Base-by-base conservation (phyloP, 2,797 vertebrate genomes). In the Erethizon dorsatum region DNA sequence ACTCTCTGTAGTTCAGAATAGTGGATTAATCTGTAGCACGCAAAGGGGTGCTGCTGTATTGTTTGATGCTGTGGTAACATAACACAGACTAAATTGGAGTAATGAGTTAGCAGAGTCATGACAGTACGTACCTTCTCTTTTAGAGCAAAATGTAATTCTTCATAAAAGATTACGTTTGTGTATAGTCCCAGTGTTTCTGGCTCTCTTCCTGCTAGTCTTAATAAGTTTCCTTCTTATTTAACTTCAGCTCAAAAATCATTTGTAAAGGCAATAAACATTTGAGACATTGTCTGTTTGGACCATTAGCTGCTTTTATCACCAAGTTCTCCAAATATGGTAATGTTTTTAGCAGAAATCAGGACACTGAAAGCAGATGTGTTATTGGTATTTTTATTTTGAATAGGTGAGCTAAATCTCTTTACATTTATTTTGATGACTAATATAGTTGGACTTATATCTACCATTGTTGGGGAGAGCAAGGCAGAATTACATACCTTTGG, bases 331-430 rank as follows among this genome's bases (percentile, higher is more conserved):
- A 57, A 83, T 56, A 61, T 41, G 61, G 47, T 97, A 95, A 88
- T 96, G 73, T 92, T 94, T 96, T 82, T 88, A 93, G 67, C 86
- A 94, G 33, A 98, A 97, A 97, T 61, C 77, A 96, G 95, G 82
- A 18, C 33, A 50, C 9, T 91, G 57, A 59, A 80, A 95, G 63
- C 31, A 95, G 75, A 37, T 13, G 2, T 83, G 54, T 56, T 54
- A 17, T 83, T 14, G 11, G 31, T 80, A 45, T 88, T 94, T 83
- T 83, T 87, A 63, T 92, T 91, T 96, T 96, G 65, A 95, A 22
- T 45, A 41, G 28, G 4, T 69, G 12, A 78, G 10, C 73, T 87
- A 65, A 84, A 80, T 52, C 63, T 61, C 6, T 57, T 84, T 84
- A 33, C 8, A 59, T 59, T 52, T 91, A 33, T 28, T 91, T 26